A percentile compares a stretch with the other conserved stretches of the same genome.
These are phyloP conservation scores for Spilogale gracilis DNA, from an alignment of 2,113 vertebrate species.

Conservation along the genomic window DNA sequence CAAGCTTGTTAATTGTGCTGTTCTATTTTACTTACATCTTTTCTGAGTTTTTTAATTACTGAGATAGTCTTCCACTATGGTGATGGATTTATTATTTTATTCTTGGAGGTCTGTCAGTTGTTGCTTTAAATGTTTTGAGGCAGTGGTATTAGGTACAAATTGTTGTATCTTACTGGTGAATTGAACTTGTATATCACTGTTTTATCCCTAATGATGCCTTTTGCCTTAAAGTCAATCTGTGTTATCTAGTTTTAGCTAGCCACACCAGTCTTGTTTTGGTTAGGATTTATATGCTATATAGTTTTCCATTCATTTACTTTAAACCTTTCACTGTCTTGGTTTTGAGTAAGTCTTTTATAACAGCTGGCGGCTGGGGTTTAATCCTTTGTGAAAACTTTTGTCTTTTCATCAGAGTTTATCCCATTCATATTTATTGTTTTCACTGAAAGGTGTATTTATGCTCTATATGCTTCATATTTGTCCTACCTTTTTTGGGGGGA, in stretches of 20 bases:
- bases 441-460: neutral
- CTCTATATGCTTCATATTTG: neutral
- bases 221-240: neutral
- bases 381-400: neutral
- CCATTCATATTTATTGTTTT: neutral
- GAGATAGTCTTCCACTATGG: neutral
- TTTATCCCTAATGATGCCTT: neutral
- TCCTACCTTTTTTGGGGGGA: neutral
- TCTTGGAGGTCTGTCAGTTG: neutral
- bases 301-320: neutral
- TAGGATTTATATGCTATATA: neutral
- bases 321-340: neutral
- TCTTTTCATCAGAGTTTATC: neutral
- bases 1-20: neutral
- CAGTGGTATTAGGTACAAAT: neutral
- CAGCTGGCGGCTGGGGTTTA: neutral
- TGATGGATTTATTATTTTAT: neutral
- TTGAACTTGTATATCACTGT: neutral
- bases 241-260: neutral
- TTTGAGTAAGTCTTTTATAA: neutral
- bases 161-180: neutral
- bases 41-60: neutral
- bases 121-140: neutral
- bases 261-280: neutral
- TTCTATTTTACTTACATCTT: constrained; percentile 1